These are phyloP conservation scores for Pristionchus maxplancki DNA, from an alignment of 2,888 invertebrate genomes.

Conservation along the genomic window DNA sequence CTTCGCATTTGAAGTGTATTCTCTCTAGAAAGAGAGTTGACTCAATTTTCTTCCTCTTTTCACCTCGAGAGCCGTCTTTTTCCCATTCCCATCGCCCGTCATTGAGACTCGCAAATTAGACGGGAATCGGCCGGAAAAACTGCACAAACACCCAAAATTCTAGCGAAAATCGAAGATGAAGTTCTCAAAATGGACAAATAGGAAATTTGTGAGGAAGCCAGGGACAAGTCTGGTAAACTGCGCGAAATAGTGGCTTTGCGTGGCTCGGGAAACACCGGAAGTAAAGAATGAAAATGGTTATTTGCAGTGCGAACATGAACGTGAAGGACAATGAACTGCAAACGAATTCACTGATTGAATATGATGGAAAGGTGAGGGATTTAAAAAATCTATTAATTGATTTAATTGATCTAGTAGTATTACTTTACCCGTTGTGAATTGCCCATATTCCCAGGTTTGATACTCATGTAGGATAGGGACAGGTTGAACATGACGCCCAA, in stretches of 20 bases:
- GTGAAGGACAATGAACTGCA: slow-evolving; percentile 75
- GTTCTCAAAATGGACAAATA: neutral
- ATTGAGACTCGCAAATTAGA: slow-evolving; percentile 31
- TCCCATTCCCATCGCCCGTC: slow-evolving; percentile 1
- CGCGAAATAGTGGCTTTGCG: neutral
- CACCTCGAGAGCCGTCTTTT: neutral
- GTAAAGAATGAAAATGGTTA: too few species aligned
- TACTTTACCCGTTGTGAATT: too few species aligned
- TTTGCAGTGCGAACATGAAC: slow-evolving; percentile 76
- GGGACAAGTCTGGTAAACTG: neutral
- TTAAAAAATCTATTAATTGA: too few species aligned
- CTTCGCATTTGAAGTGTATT: neutral
- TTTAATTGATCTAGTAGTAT: too few species aligned
- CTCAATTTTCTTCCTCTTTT: neutral
- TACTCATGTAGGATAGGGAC: too few species aligned
- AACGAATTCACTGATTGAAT: slow-evolving; percentile 74
- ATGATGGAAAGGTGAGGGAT: slow-evolving; percentile 68
- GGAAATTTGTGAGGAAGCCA: neutral
- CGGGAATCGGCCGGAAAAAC: neutral
- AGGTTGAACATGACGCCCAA: neutral
- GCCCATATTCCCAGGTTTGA: too few species aligned
- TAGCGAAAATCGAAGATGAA: neutral
- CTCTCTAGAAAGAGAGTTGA: neutral
- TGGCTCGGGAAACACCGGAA: neutral
- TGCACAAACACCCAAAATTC: neutral